Percentiles rank a stretch among this genome's conserved stretches.
Conservation (phyloP, 2,797 vertebrate genomes). For the Sciaenops ocellatus region DNA sequence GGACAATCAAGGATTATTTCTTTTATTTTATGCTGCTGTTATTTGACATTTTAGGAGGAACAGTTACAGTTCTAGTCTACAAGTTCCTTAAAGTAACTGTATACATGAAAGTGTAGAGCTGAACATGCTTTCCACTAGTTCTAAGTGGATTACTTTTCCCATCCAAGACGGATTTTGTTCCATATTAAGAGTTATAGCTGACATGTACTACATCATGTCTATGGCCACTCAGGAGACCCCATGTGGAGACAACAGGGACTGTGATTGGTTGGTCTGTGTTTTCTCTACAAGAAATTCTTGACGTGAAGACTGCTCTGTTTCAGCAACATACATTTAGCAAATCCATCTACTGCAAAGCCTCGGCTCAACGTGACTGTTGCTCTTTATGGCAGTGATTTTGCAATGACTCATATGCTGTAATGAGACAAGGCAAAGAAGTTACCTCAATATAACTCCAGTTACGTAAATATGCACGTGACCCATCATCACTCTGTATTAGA, state of each 20-base stretch:
- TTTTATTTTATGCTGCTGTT: neutral
- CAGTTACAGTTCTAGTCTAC: neutral
- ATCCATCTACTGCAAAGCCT: neutral
- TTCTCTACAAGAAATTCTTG: neutral
- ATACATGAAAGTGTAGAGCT: neutral
- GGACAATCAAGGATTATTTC: no score
- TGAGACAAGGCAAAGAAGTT: neutral
- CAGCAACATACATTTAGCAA: neutral
- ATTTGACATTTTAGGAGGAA: neutral
- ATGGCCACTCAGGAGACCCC: neutral
- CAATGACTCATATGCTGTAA: neutral
- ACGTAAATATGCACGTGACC: neutral
- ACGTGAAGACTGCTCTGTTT: neutral
- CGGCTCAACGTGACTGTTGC: neutral
- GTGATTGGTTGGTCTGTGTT: neutral
- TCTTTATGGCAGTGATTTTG: neutral
- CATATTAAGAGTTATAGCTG: neutral
- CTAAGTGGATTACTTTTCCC: no score
- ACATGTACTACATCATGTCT: neutral
- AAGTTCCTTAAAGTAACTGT: neutral
- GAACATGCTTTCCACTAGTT: neutral
- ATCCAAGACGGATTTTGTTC: neutral
- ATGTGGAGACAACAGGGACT: no score
- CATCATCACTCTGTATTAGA: neutral
- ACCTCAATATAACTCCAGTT: neutral